Evolutionary conservation across 2,888 invertebrate species (phyloP).

Genomic region (Drosophila kanekoi): DNA sequence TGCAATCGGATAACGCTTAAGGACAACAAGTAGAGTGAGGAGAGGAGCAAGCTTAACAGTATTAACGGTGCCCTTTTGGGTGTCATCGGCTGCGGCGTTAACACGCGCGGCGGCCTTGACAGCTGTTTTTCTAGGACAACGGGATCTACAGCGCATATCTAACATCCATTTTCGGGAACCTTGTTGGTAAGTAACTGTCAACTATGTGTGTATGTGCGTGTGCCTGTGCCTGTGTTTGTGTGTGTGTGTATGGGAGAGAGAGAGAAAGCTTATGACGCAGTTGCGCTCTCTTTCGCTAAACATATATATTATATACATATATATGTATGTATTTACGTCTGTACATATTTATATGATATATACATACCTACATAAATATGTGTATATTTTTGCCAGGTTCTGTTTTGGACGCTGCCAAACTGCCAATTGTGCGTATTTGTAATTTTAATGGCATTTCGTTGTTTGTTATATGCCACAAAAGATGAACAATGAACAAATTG

Average conservation of each 20-base stretch:
- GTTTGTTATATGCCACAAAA: constrained; percentile 68
- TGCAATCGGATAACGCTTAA: constrained; percentile 39
- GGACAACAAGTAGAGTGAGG: constrained; percentile 18
- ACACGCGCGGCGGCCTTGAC: constrained; percentile 54
- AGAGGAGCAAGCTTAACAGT: constrained; percentile 22
- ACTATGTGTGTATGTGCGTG: constrained; percentile 1
- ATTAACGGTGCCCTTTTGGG: constrained; percentile 37
- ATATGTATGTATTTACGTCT: not conserved
- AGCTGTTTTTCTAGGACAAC: constrained; percentile 53
- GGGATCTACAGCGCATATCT: constrained; percentile 37
- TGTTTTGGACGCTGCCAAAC: constrained; percentile 21
- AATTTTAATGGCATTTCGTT: constrained; percentile 74
- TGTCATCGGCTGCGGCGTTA: constrained; percentile 24
- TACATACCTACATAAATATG: not conserved
- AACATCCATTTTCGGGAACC: constrained; percentile 18
- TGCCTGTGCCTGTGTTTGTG: constrained; percentile 7
- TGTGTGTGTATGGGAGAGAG: not conserved
- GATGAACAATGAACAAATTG: constrained; percentile 83
- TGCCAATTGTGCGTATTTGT: constrained; percentile 17
- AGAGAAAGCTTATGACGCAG: constrained; percentile 15
- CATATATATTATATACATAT: not conserved
- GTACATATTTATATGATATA: not conserved
- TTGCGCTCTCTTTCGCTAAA: constrained; percentile 6
- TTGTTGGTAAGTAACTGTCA: constrained; percentile 41
- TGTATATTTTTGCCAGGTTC: constrained; percentile 4